These are phyloP conservation scores for Eupsilia transversa DNA, from an alignment of 2,888 invertebrate species.

Conservation along the genomic window DNA sequence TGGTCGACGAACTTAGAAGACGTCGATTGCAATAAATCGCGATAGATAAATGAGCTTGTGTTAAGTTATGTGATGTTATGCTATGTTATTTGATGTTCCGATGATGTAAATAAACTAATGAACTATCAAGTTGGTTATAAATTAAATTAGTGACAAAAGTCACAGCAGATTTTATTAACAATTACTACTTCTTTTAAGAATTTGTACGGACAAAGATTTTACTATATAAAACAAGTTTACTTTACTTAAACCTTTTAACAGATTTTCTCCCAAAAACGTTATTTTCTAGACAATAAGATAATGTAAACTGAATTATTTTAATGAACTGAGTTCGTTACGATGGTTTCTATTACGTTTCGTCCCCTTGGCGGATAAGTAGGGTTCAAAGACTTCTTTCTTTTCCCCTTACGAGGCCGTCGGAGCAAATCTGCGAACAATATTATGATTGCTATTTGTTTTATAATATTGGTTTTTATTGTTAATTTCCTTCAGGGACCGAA, in stretches of 20 bases:
- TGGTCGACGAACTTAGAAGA: too few species aligned
- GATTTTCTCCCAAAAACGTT: slow-evolving; percentile 14
- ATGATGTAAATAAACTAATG: too few species aligned
- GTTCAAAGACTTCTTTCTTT: slow-evolving; percentile 26
- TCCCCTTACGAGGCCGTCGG: slow-evolving; percentile 3
- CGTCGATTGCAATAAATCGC: too few species aligned
- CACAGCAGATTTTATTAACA: neutral
- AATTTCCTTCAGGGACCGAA: too few species aligned
- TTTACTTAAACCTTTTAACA: neutral
- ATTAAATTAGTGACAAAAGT: neutral
- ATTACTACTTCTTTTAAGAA: too few species aligned
- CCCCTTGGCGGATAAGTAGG: slow-evolving; percentile 4
- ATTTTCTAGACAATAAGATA: slow-evolving; percentile 10
- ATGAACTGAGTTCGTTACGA: slow-evolving; percentile 3
- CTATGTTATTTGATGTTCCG: too few species aligned
- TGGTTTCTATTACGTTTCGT: slow-evolving; percentile 17
- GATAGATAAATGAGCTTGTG: too few species aligned
- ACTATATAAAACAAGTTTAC: neutral
- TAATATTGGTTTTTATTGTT: neutral
- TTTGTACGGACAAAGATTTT: too few species aligned
- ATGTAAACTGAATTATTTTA: slow-evolving; percentile 32
- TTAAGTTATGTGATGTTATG: too few species aligned
- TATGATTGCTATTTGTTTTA: slow-evolving; percentile 37
- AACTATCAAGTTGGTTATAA: too few species aligned
- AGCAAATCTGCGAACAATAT: slow-evolving; percentile 26